Evolutionary conservation across 2,113 vertebrate species (phyloP), one percentile per base, ranked within the genome.

Genomic region (Prietella phreatophila): DNA sequence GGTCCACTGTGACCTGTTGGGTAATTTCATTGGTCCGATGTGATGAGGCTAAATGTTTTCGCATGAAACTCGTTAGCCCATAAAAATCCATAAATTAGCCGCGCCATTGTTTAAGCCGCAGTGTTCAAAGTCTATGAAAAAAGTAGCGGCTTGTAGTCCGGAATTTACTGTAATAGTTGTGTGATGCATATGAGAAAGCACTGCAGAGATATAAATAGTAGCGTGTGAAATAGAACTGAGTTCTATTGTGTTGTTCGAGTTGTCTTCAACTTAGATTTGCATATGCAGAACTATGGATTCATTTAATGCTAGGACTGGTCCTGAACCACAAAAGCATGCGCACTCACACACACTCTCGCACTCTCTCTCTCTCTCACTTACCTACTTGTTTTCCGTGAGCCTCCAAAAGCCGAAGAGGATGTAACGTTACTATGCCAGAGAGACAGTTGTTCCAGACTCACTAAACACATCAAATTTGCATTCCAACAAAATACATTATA

Each of bases 201-300:
- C 27, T 2, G 39, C 42, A 27, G 75, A n/a, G 10, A 78, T 50
- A n/a, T 78, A 15, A 47, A 53, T 53, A n/a, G 22, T n/a, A 25
- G 30, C 27, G 14, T 27, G 3, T 47, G 42, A 84, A 33, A 65
- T 14, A 83, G 20, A 5, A 22, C 3, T 1, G 61, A 27, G 20
- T 36, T 33, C 10, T 11, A 0, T 61, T 55, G 50, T 78, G 58
- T 55, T 71, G 56, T 30, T 11, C 5, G 50, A 56, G 22, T n/a
- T 75, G 2, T 25, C 42, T 25, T 39, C 1, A n/a, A 30, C 13
- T n/a, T 56, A 9, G 3, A n/a, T 83, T 84, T 71, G 75, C 39
- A 73, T 80, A 84, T 33, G 63, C 19, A 36, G 33, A 30, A 11
- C 19, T 30, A 36, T 83, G 80, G 58, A 47, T 89, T 75, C 20